phyloP scores from a whole-genome alignment of 2,797 vertebrate genomes.

The Trachurus trachurus region DNA sequence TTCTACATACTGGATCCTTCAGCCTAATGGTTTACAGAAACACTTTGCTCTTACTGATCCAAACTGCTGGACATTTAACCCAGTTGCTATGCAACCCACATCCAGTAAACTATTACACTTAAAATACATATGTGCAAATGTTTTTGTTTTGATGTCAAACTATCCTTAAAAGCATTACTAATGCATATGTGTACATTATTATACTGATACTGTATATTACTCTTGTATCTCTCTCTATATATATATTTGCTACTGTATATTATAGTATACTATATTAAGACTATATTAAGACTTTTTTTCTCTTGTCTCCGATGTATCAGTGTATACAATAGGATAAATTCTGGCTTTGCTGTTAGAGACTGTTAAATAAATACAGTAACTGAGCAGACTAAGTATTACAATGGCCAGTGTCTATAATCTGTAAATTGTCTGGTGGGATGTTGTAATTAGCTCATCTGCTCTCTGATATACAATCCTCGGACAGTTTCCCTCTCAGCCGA shows the following conservation, averaged over 20 bases:
- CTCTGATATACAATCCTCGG: conserved; percentile 85
- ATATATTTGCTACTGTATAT: no score
- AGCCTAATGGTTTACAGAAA: conserved; percentile 89
- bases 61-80: conserved; percentile 78
- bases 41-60: conserved; percentile 84
- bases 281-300: background rate
- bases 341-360: conserved; percentile 2
- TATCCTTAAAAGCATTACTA: background rate
- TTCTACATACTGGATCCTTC: conserved; percentile 86
- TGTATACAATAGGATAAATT: background rate
- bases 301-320: background rate
- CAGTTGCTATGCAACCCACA: conserved; percentile 76
- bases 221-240: no score
- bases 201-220: background rate
- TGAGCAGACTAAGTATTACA: conserved; percentile 22
- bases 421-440: conserved; percentile 74
- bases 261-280: no score
- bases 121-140: background rate
- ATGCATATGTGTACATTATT: background rate
- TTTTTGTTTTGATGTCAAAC: conserved; percentile 10
- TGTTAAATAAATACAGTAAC: conserved; percentile 32
- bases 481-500: conserved; percentile 86
- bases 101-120: conserved; percentile 16
- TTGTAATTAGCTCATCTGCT: conserved; percentile 81
- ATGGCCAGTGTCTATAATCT: conserved; percentile 47